Evolutionary conservation across 1,140 invertebrate species (phyloP).

Genomic region (Eubasilissa regina): DNA sequence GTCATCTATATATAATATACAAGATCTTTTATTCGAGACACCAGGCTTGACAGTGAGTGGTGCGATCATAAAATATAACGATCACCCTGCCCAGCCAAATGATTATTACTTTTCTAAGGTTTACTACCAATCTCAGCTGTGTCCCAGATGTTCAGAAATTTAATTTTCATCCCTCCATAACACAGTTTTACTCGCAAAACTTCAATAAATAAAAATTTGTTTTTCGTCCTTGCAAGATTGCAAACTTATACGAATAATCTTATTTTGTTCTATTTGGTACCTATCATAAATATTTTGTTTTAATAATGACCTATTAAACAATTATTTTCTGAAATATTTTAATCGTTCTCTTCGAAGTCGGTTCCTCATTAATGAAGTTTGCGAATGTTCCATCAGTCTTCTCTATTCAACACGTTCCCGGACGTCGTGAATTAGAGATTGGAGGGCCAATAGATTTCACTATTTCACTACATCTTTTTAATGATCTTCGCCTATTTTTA

Average conservation of each 20-base stretch:
- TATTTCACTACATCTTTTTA: no score
- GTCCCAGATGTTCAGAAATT: slow-evolving; percentile 46
- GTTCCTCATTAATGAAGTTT: no score
- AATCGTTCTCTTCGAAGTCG: no score
- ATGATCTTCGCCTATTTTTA: no score
- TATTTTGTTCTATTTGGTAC: background rate
- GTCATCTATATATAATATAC: background rate
- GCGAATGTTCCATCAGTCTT: no score
- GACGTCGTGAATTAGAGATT: no score
- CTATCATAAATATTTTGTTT: background rate
- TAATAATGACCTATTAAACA: background rate
- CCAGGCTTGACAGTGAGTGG: slow-evolving; percentile 26
- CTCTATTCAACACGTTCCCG: no score
- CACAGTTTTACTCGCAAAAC: slow-evolving; percentile 28
- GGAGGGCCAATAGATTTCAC: no score
- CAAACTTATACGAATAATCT: no score
- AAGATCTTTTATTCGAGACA: background rate
- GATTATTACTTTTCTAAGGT: slow-evolving; percentile 49
- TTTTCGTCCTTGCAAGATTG: no score
- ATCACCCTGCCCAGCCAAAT: slow-evolving; percentile 30
- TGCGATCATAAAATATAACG: slow-evolving; percentile 51
- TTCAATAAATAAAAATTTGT: slow-evolving; percentile 11
- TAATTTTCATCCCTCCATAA: slow-evolving; percentile 42
- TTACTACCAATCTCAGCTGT: slow-evolving; percentile 54
- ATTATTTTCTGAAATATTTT: background rate